Evolutionary conservation across 2,888 invertebrate species (phyloP).

Genomic region (Drosophila mimica): DNA sequence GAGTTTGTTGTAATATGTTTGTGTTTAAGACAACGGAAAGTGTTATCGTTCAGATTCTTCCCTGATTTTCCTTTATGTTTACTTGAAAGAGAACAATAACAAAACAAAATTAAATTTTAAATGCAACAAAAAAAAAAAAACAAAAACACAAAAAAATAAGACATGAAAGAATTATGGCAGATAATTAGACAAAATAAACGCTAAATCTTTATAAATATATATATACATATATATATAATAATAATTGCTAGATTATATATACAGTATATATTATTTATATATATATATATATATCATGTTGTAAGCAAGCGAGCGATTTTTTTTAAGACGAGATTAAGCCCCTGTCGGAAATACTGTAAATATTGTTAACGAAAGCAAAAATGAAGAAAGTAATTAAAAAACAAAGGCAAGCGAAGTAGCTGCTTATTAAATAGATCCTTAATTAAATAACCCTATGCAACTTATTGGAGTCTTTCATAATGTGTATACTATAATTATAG

Average conservation of each 20-base stretch:
- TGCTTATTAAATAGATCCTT: constrained; percentile 62
- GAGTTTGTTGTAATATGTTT: constrained; percentile 71
- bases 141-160: constrained; percentile 25
- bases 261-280: constrained; percentile 42
- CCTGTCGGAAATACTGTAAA: constrained; percentile 60
- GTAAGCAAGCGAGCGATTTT: constrained; percentile 63
- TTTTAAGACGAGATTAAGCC: constrained; percentile 59
- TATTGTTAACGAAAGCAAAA: constrained; percentile 68
- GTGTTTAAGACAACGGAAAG: constrained; percentile 59
- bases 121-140: constrained; percentile 7
- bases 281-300: constrained; percentile 65
- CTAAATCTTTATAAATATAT: constrained; percentile 45
- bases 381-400: constrained; percentile 10
- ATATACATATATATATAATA: constrained; percentile 15
- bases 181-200: constrained; percentile 29
- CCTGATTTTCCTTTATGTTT: constrained; percentile 46
- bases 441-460: constrained; percentile 45
- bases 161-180: constrained; percentile 23
- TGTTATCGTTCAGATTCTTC: constrained; percentile 70
- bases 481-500: constrained; percentile 18
- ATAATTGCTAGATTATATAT: constrained; percentile 33
- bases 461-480: constrained; percentile 38
- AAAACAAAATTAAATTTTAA: constrained; percentile 31
- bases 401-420: constrained; percentile 40
- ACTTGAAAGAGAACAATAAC: constrained; percentile 19